Evolutionary conservation across 2,797 vertebrate genomes (phyloP), one percentile per base, ranked within the genome.

Genomic region (Buceros bicornis): DNA sequence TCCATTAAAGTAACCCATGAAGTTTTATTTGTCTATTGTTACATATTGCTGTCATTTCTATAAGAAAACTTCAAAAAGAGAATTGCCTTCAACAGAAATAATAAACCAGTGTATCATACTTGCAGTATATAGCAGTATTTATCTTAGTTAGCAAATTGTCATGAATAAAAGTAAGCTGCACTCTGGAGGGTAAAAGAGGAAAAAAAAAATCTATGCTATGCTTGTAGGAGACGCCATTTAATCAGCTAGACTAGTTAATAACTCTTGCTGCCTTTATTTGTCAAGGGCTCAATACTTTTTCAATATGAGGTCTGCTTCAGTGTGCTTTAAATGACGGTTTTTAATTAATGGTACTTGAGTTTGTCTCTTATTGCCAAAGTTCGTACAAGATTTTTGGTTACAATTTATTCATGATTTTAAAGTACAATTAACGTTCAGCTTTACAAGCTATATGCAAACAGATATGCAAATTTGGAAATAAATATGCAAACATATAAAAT

Each of bases 401-500:
- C 98, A 98, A 98, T 98, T 98, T 98, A 98, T 98, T 98, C 97
- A 96, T 97, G 97, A 98, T 98, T 98, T 98, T 97, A 98, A 98
- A 98, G 98, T 98, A 98, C 98, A 98, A 98, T 98, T 98, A 98
- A 98, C 61, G 82, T 97, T 98, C 98, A 97, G 97, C 97, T 97
- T 98, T 98, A 97, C 97, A 97, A 98, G 98, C 98, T 98, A 98
- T 98, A 98, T 98, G 98, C 98, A 98, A 98, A 98, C 98, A 98
- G 97, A 98, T 98, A 98, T 98, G 98, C 98, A 98, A 98, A 98
- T 98, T 93, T 93, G 70, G 94, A 97, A 98, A 98, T 98, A 98
- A 98, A 98, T 98, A 98, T 98, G 98, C 98, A 98, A 98, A 98
- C 98, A 98, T 98, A 98, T 98, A 98, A 98, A 98, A 98, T 98